Conservation (phyloP, 2,113 vertebrate genomes). For the Echinops telfairi region DNA sequence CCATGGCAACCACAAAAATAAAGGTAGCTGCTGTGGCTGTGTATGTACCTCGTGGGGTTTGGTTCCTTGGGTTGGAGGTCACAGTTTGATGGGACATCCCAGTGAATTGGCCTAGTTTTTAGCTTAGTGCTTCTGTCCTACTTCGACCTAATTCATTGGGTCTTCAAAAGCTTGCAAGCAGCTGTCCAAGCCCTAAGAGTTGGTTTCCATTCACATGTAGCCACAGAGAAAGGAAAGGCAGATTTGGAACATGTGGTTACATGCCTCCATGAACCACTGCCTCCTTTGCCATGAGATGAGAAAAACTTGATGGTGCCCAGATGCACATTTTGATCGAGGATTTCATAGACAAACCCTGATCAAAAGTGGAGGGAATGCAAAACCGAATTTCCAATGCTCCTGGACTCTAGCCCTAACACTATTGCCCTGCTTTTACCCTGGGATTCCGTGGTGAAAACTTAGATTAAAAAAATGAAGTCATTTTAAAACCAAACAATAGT, state of each 20-base stretch:
- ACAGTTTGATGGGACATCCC: neutral
- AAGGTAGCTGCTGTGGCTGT: neutral
- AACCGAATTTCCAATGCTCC: neutral
- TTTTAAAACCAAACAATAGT: neutral
- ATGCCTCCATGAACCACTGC: neutral
- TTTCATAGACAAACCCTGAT: neutral
- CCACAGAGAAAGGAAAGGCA: neutral
- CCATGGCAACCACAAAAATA: no score
- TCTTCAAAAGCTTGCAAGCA: neutral
- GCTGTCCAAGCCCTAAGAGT: neutral
- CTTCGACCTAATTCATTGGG: neutral
- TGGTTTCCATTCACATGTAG: neutral
- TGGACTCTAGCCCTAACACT: neutral
- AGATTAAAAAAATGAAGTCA: neutral
- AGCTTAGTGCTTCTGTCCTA: neutral
- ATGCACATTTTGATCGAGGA: neutral
- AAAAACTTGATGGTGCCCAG: neutral
- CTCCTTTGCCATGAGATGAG: neutral
- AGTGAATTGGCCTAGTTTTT: neutral
- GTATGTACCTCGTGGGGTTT: neutral
- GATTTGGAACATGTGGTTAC: neutral
- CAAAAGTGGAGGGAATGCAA: neutral
- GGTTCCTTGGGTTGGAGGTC: neutral
- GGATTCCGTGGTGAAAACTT: neutral
- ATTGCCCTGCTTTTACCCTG: neutral